Percentiles rank a stretch among this genome's conserved stretches.
Conservation (phyloP, 2,797 vertebrate species). For the Strix occidentalis region DNA sequence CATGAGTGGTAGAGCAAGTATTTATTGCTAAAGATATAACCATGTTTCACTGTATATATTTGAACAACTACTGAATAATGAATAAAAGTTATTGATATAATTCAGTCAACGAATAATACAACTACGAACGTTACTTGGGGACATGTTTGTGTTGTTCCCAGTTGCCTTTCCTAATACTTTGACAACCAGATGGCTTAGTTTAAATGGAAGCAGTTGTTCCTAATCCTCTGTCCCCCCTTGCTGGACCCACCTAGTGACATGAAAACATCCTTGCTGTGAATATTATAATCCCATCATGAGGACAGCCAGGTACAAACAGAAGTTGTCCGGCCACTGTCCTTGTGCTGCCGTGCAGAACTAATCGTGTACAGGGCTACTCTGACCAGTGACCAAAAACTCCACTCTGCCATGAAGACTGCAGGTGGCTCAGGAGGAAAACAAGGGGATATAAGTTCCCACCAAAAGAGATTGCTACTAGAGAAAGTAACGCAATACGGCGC, state of each 20-base stretch:
- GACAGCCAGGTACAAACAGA: neutral
- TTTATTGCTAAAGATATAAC: neutral
- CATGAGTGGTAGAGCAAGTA: neutral
- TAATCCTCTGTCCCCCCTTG: neutral
- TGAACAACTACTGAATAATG: neutral
- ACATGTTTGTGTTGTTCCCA: too few relatives aligned
- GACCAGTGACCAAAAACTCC: neutral
- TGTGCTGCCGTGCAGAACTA: neutral
- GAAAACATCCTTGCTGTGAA: neutral
- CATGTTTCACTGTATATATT: neutral
- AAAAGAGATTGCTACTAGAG: neutral
- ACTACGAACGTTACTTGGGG: neutral
- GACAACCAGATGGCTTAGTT: neutral
- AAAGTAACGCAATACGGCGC: rapidly evolving
- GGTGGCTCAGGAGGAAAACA: neutral
- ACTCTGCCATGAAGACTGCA: neutral
- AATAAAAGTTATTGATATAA: neutral
- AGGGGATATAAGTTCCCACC: neutral
- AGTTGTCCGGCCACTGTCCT: rapidly evolving
- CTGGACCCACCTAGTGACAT: neutral
- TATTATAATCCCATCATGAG: neutral
- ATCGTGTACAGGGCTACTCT: rapidly evolving
- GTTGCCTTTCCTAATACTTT: neutral
- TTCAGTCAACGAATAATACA: neutral
- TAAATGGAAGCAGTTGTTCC: neutral